Base-by-base conservation (phyloP, 2,888 invertebrate species). In the Troilus luridus region DNA sequence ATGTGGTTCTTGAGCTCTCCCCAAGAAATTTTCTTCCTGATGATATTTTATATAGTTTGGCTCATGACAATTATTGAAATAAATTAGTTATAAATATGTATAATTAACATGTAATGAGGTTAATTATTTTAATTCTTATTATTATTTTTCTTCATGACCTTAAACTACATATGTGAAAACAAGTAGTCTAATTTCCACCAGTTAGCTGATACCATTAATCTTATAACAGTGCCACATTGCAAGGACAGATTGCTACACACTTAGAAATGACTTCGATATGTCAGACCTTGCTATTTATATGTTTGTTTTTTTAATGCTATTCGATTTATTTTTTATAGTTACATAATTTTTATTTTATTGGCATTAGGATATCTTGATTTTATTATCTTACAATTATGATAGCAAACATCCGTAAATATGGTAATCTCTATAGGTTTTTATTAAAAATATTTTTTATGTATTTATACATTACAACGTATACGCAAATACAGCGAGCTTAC, bases 281-380 rank as follows among this genome's bases (percentile, higher is more conserved):
- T 27, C 24, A 27, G 72, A 14, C 72, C 24, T 67, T n/a, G 64
- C 64, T 72, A 72, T 72, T 72, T 72, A 72, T 72, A 72, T 72
- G 72, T 72, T 72, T 72, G 27, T 72, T 27, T 72, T 72, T 27
- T 14, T 14, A 72, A 72, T 72, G 14, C 72, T 14, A 14, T 27
- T 27, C 24, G 12, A 72, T 72, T 27, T 27, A 72, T 72, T 72
- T 72, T 72, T 14, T 27, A 19, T 10, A 24, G n/a, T 24, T 67
- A 11, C 24, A 67, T 67, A 24, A n/a, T n/a, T 67, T 8, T 67
- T n/a, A 24, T 67, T 67, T 67, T n/a, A 67, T 67, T 67, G 64
- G 24, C n/a, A n/a, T 24, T n/a, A 11, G 11, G n/a, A n/a, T 62
- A n/a, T n/a, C n/a, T 62, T 5, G 21, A 21, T 62, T 62, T 67